phyloP scores from a whole-genome alignment of 1,140 invertebrate species.

The Zeugodacus cucurbitae region DNA sequence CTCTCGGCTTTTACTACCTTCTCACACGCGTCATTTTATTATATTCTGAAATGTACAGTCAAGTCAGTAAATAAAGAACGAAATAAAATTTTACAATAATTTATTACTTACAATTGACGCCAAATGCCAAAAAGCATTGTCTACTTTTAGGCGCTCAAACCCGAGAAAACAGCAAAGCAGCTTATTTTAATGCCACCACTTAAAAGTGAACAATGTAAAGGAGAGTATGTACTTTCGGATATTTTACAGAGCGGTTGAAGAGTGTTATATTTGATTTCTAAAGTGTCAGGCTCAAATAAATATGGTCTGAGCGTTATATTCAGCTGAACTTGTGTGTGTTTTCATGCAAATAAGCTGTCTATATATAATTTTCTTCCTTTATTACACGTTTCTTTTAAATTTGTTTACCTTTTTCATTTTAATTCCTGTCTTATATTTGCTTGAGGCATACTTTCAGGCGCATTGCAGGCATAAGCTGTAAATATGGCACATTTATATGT shows the following conservation, averaged over 20 bases:
- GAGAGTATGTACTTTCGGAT: too few species aligned
- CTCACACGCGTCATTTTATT: not conserved
- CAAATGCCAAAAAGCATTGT: not conserved
- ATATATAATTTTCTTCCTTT: too few species aligned
- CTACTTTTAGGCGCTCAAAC: not conserved
- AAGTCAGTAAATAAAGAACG: not conserved
- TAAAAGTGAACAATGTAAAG: too few species aligned
- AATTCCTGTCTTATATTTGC: not conserved
- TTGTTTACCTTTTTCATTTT: not conserved
- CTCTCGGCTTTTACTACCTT: not conserved
- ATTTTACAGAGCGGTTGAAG: too few species aligned
- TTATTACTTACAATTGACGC: not conserved
- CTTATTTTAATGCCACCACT: not conserved
- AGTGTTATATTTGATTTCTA: not conserved
- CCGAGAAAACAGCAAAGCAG: not conserved
- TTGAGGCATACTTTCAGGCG: conserved; percentile 1
- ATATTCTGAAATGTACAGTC: not conserved
- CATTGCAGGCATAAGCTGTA: not conserved
- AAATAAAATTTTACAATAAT: not conserved
- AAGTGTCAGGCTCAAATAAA: not conserved
- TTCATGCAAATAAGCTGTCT: too few species aligned
- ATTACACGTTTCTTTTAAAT: too few species aligned
- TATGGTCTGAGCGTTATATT: not conserved
- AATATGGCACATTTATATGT: not conserved
- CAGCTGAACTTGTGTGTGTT: too few species aligned